These are phyloP conservation scores for Microplitis mediator DNA, from an alignment of 1,140 invertebrate genomes.

Conservation along the genomic window DNA sequence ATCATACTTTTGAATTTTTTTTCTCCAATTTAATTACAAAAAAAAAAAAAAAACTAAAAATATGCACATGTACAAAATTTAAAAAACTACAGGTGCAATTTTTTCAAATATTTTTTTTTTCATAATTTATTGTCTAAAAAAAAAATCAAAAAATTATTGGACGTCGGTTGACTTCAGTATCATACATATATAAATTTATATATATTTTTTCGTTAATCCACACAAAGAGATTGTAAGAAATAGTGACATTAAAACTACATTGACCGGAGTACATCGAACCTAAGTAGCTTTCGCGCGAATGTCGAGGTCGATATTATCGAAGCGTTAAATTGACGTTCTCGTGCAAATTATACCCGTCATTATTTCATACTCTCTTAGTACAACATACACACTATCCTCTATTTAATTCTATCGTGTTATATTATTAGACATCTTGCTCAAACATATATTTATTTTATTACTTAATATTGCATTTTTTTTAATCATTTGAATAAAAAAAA, in stretches of 20 bases:
- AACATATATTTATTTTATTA: neutral
- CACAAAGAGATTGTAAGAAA: neutral
- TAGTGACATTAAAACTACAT: constrained; percentile 2
- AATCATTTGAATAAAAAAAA: neutral
- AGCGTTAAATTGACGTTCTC: constrained; percentile 33
- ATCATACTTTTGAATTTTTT: no score
- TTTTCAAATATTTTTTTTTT: no score
- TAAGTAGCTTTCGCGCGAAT: constrained; percentile 26
- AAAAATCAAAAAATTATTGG: no score
- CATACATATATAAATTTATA: neutral
- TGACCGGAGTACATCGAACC: constrained; percentile 28
- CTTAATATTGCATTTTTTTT: neutral
- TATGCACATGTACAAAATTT: no score
- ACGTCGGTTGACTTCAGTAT: neutral
- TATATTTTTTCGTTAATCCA: neutral
- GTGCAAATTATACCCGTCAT: neutral
- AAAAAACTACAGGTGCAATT: no score
- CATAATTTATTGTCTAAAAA: no score
- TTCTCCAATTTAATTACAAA: no score
- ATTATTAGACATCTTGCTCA: neutral
- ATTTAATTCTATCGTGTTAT: neutral
- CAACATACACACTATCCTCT: neutral
- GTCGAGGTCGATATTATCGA: constrained; percentile 38
- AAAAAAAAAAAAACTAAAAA: no score
- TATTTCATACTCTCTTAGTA: neutral